A percentile compares a stretch with the other conserved stretches of the same genome.
phyloP scores from a whole-genome alignment of 2,797 vertebrate genomes.

The Gallinago stenura region DNA sequence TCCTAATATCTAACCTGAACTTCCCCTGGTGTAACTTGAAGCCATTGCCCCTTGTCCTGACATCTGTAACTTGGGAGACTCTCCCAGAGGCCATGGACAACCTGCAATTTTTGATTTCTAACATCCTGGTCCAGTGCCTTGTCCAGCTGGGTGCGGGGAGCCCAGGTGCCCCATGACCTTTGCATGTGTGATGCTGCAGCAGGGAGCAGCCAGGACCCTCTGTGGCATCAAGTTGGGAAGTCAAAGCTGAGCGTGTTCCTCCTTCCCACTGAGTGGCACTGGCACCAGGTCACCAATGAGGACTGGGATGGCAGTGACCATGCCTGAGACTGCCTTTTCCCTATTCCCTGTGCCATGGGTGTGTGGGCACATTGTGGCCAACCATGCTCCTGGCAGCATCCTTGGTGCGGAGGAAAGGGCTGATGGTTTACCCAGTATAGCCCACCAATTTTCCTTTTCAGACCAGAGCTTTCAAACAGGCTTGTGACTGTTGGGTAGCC shows the following conservation, averaged over 20 bases:
- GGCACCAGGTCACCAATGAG: fast-evolving
- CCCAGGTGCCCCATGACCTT: neutral
- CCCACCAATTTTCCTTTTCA: neutral
- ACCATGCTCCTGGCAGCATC: neutral
- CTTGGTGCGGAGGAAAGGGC: neutral
- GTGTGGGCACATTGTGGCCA: fast-evolving
- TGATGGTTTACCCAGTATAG: neutral
- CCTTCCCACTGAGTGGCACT: neutral
- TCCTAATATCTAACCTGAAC: too few relatives aligned
- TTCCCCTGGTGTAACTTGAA: too few relatives aligned
- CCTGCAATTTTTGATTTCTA: neutral
- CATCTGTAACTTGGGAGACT: too few relatives aligned
- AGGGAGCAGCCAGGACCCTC: neutral
- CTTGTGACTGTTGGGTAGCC: neutral
- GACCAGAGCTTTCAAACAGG: neutral
- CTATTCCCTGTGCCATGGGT: neutral
- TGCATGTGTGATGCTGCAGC: neutral
- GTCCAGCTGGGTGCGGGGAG: too few relatives aligned
- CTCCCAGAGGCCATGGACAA: neutral
- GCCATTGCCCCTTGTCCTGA: too few relatives aligned
- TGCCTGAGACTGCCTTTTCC: neutral
- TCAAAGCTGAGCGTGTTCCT: fast-evolving
- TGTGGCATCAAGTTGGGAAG: neutral
- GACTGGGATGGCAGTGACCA: neutral
- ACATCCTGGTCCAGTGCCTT: too few relatives aligned